Conservation (phyloP, 2,888 invertebrate species). For the Merodon equestris region DNA sequence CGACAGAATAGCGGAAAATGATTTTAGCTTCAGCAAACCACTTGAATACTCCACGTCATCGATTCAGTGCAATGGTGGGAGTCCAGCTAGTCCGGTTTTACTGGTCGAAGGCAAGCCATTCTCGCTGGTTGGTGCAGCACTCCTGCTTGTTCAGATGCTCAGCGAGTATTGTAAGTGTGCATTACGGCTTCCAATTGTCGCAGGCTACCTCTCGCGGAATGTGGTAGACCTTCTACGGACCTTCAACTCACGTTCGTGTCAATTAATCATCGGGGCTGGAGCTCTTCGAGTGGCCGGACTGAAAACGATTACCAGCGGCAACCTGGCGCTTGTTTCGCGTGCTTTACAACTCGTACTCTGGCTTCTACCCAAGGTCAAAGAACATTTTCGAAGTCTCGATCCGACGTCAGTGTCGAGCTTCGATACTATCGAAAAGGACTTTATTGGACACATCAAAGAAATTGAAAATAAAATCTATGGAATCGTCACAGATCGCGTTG, state of each 20-base stretch:
- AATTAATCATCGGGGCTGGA: slow-evolving; percentile 96
- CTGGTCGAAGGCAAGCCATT: slow-evolving; percentile 86
- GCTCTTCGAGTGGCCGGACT: slow-evolving; percentile 96
- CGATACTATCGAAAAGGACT: slow-evolving; percentile 87
- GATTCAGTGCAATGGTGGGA: slow-evolving; percentile 62
- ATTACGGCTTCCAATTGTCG: slow-evolving; percentile 87
- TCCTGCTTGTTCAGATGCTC: slow-evolving; percentile 93
- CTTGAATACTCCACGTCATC: slow-evolving; percentile 49
- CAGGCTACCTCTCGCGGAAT: slow-evolving; percentile 89
- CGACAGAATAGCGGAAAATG: slow-evolving; percentile 82
- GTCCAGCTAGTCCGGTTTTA: slow-evolving; percentile 81
- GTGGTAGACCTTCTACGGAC: slow-evolving; percentile 93
- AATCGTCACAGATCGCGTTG: slow-evolving; percentile 92
- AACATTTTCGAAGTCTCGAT: slow-evolving; percentile 84
- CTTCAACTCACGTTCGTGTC: slow-evolving; percentile 93
- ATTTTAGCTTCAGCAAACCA: slow-evolving; percentile 73
- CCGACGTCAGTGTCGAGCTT: slow-evolving; percentile 79
- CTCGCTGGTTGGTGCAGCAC: slow-evolving; percentile 88
- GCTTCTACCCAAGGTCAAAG: slow-evolving; percentile 86
- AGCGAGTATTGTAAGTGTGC: slow-evolving; percentile 94
- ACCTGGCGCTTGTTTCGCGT: slow-evolving; percentile 91
- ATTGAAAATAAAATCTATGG: slow-evolving; percentile 94
- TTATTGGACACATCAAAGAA: slow-evolving; percentile 93
- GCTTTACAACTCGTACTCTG: slow-evolving; percentile 90
- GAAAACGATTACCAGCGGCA: slow-evolving; percentile 96